Evolutionary conservation across 2,888 invertebrate species (phyloP).

Genomic region (Lasioglossum villosulum): DNA sequence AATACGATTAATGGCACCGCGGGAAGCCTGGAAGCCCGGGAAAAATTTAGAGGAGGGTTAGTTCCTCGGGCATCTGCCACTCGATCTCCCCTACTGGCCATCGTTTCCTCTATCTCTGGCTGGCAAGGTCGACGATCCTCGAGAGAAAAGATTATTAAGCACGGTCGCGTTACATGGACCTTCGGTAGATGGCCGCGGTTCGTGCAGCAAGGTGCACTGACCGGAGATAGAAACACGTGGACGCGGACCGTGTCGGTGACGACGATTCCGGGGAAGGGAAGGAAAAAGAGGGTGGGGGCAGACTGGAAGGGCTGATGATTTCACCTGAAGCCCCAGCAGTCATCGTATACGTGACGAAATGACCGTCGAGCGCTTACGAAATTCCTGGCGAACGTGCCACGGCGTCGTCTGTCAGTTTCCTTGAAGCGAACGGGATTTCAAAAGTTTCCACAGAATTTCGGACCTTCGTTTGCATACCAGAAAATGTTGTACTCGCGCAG

Average conservation of each 20-base stretch:
- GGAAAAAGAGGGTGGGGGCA: constrained; percentile 27
- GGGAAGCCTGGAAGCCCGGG: neutral
- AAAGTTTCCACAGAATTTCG: neutral
- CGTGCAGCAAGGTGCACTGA: constrained; percentile 75
- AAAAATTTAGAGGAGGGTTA: neutral
- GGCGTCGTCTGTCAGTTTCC: constrained; percentile 34
- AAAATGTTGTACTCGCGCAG: neutral
- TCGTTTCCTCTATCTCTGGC: constrained; percentile 50
- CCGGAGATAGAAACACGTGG: constrained; percentile 75
- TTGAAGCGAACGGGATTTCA: constrained; percentile 31
- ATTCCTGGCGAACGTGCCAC: constrained; percentile 31
- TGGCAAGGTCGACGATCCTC: constrained; percentile 70
- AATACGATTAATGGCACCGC: constrained; percentile 28
- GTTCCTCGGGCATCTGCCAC: neutral
- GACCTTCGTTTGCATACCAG: neutral
- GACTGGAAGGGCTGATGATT: constrained; percentile 64
- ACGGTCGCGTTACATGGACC: constrained; percentile 72
- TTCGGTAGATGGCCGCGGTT: constrained; percentile 72
- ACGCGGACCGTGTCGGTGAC: constrained; percentile 61
- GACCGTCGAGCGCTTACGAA: constrained; percentile 56
- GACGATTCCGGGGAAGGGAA: constrained; percentile 55
- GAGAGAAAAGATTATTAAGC: constrained; percentile 69
- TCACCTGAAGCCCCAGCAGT: constrained; percentile 53
- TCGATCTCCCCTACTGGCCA: constrained; percentile 10
- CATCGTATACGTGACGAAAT: constrained; percentile 62